Evolutionary conservation across 1,140 invertebrate species (phyloP).

Genomic region (Eurosta solidaginis): DNA sequence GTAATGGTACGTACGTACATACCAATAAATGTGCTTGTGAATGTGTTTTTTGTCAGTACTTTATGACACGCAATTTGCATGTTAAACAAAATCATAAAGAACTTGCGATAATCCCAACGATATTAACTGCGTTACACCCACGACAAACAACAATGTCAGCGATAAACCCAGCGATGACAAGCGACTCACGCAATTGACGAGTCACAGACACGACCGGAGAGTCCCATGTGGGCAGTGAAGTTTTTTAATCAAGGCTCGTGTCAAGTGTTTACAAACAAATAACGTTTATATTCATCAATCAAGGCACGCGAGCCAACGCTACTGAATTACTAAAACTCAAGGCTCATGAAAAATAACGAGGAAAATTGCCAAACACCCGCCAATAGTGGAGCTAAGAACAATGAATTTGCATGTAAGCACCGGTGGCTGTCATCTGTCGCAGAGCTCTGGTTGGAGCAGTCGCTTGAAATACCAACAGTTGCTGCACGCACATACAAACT

Average conservation of each 20-base stretch:
- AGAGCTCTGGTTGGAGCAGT: not conserved
- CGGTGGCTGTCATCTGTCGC: not conserved
- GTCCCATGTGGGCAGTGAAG: constrained; percentile 60
- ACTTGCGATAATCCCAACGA: constrained; percentile 7
- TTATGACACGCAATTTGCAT: constrained; percentile 28
- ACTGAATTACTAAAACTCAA: not conserved
- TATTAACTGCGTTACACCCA: not conserved
- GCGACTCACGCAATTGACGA: not conserved
- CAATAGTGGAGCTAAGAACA: not conserved
- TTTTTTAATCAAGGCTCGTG: constrained; percentile 60
- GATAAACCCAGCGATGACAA: constrained; percentile 12
- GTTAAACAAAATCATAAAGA: constrained; percentile 28
- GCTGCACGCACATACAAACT: not conserved
- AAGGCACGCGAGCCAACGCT: constrained; percentile 39
- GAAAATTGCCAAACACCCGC: not conserved
- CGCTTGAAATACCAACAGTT: not conserved
- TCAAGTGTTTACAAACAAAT: constrained; percentile 53
- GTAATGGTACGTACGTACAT: not conserved
- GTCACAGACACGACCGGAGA: constrained; percentile 1
- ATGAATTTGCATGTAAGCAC: not conserved
- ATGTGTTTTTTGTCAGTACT: not conserved
- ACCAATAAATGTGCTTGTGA: not conserved
- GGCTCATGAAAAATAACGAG: not conserved
- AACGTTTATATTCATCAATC: constrained; percentile 52
- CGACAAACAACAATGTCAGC: not conserved